Base-by-base conservation (phyloP, 35 echinoderm and acorn worm genomes). In the Apostichopus parvimensis region DNA sequence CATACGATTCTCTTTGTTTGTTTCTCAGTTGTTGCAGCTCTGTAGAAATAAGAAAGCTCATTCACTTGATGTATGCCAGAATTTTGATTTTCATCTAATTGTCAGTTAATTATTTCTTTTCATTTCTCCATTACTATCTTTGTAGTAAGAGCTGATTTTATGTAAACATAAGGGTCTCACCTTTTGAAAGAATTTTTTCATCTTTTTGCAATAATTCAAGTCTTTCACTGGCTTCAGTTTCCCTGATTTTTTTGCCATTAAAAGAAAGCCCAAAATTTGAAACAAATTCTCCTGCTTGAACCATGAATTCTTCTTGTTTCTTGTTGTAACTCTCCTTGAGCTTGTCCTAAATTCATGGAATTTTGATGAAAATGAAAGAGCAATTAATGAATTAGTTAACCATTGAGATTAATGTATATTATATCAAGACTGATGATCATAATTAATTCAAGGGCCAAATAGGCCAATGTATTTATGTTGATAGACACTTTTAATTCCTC, bases 171-270 rank as follows among this genome's bases (percentile, higher is more conserved):
- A 52, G 6, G 6, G 75, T 5, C 57, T n/a, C 86, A 93, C 92
- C 92, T 87, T 64, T 59, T 9, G 55, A 54, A 5, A 93, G 83
- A 4, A 18, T 24, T 56, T 76, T 18, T 86, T 93, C 28, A 57
- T 77, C 18, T 15, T 93, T 87, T 78, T 45, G 56, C 8, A 93
- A 61, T 54, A 78, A 54, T 23, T 64, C 18, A n/a, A 93, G 66
- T 21, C 77, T 56, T 78, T 93, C 45, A 25, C 56, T 93, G 18
- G 92, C 92, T 56, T 93, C 66, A 73, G 56, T 24, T 56, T 93
- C 83, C 54, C 92, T 93, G 6, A 88, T 57, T 53, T 93, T 60
- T 28, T 87, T 73, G 14, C 92, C 92, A 34, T 77, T 78, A 79
- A 84, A 84, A 88, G 71, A 75, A 93, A 82, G 7, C 77, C 92